Percentiles rank a stretch among this genome's conserved stretches.
Evolutionary conservation across 2,797 vertebrate species (phyloP).

Genomic region (Florisuga fusca): DNA sequence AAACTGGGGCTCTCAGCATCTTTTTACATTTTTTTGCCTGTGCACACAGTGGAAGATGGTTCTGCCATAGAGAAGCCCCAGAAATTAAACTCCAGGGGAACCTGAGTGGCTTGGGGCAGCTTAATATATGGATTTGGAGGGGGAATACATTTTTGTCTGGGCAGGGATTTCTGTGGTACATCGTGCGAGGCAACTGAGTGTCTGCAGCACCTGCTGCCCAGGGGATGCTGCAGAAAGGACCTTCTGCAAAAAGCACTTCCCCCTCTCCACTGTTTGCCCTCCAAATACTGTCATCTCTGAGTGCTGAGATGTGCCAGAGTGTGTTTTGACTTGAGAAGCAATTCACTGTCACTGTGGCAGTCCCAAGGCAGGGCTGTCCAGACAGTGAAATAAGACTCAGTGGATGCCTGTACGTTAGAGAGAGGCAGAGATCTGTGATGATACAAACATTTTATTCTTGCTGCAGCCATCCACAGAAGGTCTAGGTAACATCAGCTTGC

Average conservation of each 20-base stretch:
- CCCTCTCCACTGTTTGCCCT: background rate
- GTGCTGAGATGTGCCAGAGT: background rate
- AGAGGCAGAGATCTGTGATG: background rate
- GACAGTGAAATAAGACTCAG: conserved; percentile 46
- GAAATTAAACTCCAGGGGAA: background rate
- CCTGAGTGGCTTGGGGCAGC: background rate
- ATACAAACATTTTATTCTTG: conserved; percentile 37
- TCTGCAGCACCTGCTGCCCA: background rate
- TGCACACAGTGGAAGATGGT: background rate
- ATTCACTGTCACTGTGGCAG: background rate
- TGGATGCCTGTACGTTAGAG: conserved; percentile 9
- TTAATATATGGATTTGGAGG: background rate
- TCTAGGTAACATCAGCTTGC: background rate
- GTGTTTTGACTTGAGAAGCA: conserved; percentile 34
- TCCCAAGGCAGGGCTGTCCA: background rate
- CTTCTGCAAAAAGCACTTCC: background rate
- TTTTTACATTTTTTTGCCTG: background rate
- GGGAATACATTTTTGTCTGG: background rate
- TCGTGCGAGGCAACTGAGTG: background rate
- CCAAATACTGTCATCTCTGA: background rate
- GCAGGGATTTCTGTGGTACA: rapidly evolving
- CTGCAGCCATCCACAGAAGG: background rate
- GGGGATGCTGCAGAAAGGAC: background rate
- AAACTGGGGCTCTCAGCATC: rapidly evolving
- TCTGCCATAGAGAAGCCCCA: background rate